Evolutionary conservation across 2,113 vertebrate genomes (phyloP).

Genomic region (Morone chrysops): DNA sequence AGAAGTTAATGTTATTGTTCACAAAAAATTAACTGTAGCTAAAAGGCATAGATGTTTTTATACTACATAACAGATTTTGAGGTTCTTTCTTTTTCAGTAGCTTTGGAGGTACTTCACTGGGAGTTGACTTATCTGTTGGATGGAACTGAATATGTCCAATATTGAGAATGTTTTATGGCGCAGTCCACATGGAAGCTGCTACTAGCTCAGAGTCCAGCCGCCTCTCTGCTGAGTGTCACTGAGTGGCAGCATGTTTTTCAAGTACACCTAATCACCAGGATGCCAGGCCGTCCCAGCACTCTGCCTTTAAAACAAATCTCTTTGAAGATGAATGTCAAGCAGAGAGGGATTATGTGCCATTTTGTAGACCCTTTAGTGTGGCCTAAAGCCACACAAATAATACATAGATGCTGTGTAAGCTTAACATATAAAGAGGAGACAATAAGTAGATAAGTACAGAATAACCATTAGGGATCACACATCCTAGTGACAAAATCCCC

Average conservation of each 20-base stretch:
- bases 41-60: too few relatives aligned
- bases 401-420: conserved; percentile 21
- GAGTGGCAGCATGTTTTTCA: conserved; percentile 49
- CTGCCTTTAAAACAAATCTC: conserved; percentile 68
- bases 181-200: conserved; percentile 8
- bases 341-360: conserved; percentile 64
- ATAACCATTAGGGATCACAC: not conserved
- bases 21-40: too few relatives aligned
- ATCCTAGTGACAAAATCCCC: not conserved
- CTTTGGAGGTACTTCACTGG: not conserved
- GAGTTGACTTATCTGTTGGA: not conserved
- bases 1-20: too few relatives aligned
- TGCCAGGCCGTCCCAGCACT: conserved; percentile 30
- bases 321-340: conserved; percentile 74
- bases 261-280: conserved; percentile 58
- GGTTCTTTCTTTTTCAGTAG: not conserved
- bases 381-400: conserved; percentile 50
- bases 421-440: conserved; percentile 11
- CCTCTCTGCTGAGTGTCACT: conserved; percentile 45
- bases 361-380: conserved; percentile 66
- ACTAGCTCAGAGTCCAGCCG: conserved; percentile 26
- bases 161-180: not conserved
- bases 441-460: conserved; percentile 22
- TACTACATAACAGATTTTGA: too few relatives aligned
- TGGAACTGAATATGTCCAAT: not conserved